Evolutionary conservation across 2,113 vertebrate genomes (phyloP).

Genomic region (Mola mola): DNA sequence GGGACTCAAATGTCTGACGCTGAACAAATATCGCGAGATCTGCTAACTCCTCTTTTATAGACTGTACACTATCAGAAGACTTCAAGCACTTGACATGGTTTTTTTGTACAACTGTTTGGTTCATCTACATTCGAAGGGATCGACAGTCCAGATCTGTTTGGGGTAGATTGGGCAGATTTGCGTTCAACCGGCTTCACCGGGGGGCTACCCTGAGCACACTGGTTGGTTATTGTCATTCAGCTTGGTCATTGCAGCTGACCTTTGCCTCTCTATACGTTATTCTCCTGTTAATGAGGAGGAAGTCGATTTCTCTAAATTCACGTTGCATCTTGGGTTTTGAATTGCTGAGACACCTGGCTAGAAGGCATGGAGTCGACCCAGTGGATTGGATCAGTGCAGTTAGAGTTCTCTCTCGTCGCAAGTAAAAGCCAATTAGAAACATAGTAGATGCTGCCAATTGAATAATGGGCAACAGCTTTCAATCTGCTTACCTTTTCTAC

Average conservation of each 20-base stretch:
- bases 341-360: background rate
- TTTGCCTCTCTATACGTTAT: constrained; percentile 49
- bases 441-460: no score
- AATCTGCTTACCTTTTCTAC: no score
- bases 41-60: constrained; percentile 19
- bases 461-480: no score
- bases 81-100: background rate
- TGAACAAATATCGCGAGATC: constrained; percentile 19
- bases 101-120: no score
- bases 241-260: constrained; percentile 47
- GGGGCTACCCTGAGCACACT: background rate
- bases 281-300: constrained; percentile 50
- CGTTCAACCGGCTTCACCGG: constrained; percentile 14
- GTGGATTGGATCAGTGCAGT: background rate
- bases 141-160: background rate
- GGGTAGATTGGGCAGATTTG: constrained; percentile 1
- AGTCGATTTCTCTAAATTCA: constrained; percentile 26
- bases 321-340: constrained; percentile 11
- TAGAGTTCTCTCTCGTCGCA: no score
- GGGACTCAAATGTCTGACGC: constrained; percentile 43
- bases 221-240: constrained; percentile 48
- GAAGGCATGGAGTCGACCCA: background rate
- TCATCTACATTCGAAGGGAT: background rate
- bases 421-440: background rate
- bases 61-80: constrained; percentile 2